Base-by-base conservation (phyloP, 1,140 invertebrate genomes). In the Drosophila ohnishii region DNA sequence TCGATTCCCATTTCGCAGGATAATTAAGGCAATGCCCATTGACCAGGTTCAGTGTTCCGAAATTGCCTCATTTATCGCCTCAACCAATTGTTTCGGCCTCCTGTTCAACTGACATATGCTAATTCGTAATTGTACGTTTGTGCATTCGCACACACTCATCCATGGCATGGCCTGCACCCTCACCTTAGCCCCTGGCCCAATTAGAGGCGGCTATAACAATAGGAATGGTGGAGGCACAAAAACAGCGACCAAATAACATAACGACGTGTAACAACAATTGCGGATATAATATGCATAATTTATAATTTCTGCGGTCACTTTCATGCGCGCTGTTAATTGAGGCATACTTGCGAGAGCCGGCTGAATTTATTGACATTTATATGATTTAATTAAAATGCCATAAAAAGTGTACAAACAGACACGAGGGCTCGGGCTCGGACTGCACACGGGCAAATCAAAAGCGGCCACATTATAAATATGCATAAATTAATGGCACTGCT, bases 351-450 rank as follows among this genome's bases (percentile, higher is more conserved):
- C 5, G 45, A 61, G 65, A 44, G 28, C 65, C 25, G 55, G 62
- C 22, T 51, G 62, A 70, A 85, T 78, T 86, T 81, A 82, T 86
- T 86, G 78, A 72, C 62, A 78, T 80, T 80, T 77, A 70, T 80
- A 70, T 86, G 66, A 85, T 86, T 86, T 64, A 73, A 81, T 81
- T 81, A 71, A 67, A 78, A 80, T 55, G 57, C 45, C 47, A 78
- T 39, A 75, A 78, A 74, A 70, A 63, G 42, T 39, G 28, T 39
- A 34, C 56, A 72, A 57, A 58, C 42, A 44, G 10, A 40, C 14
- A 25, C 25, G 42, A 22, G 39, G 37, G 56, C 58, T 25, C 32
- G 1, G 9, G 30, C 30, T 32, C 30, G 2, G 9, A 7, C 32
- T 35, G 34, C 6, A 13, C 3, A 6, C 16, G 0, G 11, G 13